phyloP scores from a whole-genome alignment of 2,888 invertebrate genomes.

The Camponotus fellah region DNA sequence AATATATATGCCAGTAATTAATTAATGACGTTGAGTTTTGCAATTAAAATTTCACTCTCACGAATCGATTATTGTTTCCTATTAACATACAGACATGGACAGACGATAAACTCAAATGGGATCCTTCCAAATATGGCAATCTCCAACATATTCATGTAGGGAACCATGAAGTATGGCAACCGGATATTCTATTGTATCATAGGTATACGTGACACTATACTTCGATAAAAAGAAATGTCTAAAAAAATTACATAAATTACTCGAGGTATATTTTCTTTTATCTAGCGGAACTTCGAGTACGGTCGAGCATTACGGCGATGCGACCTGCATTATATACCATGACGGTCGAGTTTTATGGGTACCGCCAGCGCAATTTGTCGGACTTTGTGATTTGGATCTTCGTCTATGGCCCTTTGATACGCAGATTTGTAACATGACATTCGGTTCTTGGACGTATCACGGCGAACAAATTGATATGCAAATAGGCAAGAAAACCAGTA shows the following conservation, averaged over 20 bases:
- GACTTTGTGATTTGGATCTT: constrained; percentile 90
- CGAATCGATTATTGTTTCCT: background rate
- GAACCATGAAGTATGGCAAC: constrained; percentile 93
- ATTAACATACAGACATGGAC: constrained; percentile 89
- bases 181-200: constrained; percentile 91
- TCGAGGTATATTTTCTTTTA: background rate
- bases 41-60: background rate
- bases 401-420: constrained; percentile 92
- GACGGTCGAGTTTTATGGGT: constrained; percentile 89
- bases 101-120: constrained; percentile 92
- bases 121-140: constrained; percentile 89
- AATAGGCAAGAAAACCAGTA: constrained; percentile 70
- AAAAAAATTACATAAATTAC: background rate
- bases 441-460: constrained; percentile 92
- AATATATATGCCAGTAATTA: background rate
- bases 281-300: constrained; percentile 88
- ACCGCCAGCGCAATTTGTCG: constrained; percentile 90
- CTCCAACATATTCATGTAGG: constrained; percentile 88
- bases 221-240: background rate
- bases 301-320: constrained; percentile 88
- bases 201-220: constrained; percentile 84
- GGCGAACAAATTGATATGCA: constrained; percentile 88
- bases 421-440: constrained; percentile 89
- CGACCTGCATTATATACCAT: constrained; percentile 86
- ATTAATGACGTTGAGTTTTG: background rate